These are phyloP conservation scores for Phymorhynchus buccinoides DNA, from an alignment of 1,140 invertebrate genomes.

Conservation along the genomic window DNA sequence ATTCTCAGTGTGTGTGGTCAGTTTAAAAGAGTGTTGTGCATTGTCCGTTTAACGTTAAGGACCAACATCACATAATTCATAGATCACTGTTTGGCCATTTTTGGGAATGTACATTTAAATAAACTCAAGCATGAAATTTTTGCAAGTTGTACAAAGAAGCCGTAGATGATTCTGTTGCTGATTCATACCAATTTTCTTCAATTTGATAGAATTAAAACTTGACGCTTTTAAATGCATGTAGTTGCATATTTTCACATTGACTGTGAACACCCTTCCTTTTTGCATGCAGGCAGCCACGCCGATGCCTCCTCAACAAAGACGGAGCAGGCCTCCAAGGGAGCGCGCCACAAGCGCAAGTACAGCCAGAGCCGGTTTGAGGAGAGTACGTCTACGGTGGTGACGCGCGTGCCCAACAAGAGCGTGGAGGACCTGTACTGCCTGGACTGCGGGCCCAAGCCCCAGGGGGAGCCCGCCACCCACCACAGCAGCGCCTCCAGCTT, in stretches of 20 bases:
- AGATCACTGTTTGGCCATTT: too few species aligned
- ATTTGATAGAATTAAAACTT: too few species aligned
- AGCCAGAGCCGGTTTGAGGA: conserved; percentile 55
- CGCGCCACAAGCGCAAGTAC: conserved; percentile 42
- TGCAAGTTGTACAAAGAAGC: too few species aligned
- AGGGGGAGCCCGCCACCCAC: not conserved
- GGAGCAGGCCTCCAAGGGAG: conserved; percentile 8
- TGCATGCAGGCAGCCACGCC: not conserved
- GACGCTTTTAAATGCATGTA: too few species aligned
- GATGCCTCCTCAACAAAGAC: not conserved
- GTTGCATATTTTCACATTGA: not conserved
- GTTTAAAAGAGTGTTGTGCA: too few species aligned
- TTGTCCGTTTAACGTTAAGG: too few species aligned
- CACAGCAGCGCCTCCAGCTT: conserved; percentile 33
- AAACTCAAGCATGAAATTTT: too few species aligned
- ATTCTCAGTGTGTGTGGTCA: too few species aligned
- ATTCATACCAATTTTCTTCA: too few species aligned
- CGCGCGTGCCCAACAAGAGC: conserved; percentile 64
- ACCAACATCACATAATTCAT: too few species aligned
- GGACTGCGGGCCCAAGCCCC: conserved; percentile 41
- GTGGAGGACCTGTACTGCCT: conserved; percentile 58
- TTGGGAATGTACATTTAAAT: too few species aligned
- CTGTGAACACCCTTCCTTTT: not conserved
- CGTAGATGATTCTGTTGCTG: too few species aligned
- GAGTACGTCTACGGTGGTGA: conserved; percentile 53